Conservation (phyloP, 2,888 invertebrate species). For the Eristalis pertinax region DNA sequence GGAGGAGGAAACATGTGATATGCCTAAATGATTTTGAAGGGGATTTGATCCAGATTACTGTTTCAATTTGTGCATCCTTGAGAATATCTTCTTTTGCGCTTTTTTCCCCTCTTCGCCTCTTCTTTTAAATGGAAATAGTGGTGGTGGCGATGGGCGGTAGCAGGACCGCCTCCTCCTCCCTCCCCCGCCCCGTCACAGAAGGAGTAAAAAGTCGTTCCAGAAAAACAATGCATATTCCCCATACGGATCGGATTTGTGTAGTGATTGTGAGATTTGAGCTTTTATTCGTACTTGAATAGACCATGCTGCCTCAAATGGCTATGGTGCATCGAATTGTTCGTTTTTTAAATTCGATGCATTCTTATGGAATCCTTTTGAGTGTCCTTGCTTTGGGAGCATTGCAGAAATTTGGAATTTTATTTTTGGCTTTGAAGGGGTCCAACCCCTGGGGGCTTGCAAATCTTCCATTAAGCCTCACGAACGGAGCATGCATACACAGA, state of each 20-base stretch:
- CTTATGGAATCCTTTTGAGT: background rate
- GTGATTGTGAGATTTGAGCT: slow-evolving; percentile 27
- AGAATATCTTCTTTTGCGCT: slow-evolving; percentile 3
- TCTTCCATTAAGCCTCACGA: background rate
- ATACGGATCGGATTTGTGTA: slow-evolving; percentile 13
- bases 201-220: background rate
- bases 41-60: slow-evolving; percentile 59
- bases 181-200: background rate
- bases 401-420: background rate
- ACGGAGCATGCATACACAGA: background rate
- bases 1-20: slow-evolving; percentile 16
- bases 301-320: background rate
- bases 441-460: background rate
- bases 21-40: slow-evolving; percentile 57
- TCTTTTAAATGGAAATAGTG: background rate
- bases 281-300: slow-evolving; percentile 6
- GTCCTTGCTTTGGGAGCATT: background rate
- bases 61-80: slow-evolving; percentile 59
- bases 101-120: background rate
- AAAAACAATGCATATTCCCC: slow-evolving; percentile 33
- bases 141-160: background rate
- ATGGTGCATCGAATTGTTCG: slow-evolving; percentile 18
- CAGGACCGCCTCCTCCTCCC: too few species aligned
- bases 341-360: slow-evolving; percentile 19
- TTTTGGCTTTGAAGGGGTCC: background rate